Evolutionary conservation across 30 jellyfish, hydroid and myxozoan species (phyloP).

Genomic region (Turritopsis dohrnii): DNA sequence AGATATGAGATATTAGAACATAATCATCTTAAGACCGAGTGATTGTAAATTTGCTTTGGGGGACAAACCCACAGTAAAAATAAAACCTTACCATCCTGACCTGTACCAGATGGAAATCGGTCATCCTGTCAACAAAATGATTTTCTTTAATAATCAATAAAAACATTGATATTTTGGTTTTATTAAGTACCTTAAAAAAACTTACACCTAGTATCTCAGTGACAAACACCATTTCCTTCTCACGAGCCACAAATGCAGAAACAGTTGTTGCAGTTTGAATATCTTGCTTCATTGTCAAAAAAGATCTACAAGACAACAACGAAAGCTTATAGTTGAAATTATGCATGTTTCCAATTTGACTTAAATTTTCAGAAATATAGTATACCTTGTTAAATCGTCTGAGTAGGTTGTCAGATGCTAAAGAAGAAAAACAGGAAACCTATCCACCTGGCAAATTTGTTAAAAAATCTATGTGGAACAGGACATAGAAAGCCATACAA

Average conservation of each 20-base stretch:
- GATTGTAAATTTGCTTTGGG: neutral
- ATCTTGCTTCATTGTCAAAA: neutral
- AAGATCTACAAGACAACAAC: neutral
- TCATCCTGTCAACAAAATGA: neutral
- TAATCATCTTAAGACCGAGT: neutral
- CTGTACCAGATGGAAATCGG: slow-evolving; percentile 11
- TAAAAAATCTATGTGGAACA: too few species aligned
- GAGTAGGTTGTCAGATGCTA: slow-evolving; percentile 13
- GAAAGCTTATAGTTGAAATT: too few species aligned
- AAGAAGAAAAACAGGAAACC: neutral
- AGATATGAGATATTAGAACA: neutral
- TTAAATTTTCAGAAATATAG: neutral
- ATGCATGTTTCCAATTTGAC: too few species aligned
- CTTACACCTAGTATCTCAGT: slow-evolving; percentile 26
- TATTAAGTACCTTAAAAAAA: too few species aligned
- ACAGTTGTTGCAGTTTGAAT: slow-evolving; percentile 2
- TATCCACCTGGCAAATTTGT: too few species aligned
- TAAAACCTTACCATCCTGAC: neutral
- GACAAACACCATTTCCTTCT: slow-evolving; percentile 15
- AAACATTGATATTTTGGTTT: neutral
- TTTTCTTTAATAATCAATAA: too few species aligned
- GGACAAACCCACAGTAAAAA: neutral
- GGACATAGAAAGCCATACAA: too few species aligned
- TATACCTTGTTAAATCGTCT: neutral
- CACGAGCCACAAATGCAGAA: slow-evolving; percentile 7